These are phyloP conservation scores for Cavia porcellus DNA, from an alignment of 2,113 vertebrate genomes.

Conservation along the genomic window DNA sequence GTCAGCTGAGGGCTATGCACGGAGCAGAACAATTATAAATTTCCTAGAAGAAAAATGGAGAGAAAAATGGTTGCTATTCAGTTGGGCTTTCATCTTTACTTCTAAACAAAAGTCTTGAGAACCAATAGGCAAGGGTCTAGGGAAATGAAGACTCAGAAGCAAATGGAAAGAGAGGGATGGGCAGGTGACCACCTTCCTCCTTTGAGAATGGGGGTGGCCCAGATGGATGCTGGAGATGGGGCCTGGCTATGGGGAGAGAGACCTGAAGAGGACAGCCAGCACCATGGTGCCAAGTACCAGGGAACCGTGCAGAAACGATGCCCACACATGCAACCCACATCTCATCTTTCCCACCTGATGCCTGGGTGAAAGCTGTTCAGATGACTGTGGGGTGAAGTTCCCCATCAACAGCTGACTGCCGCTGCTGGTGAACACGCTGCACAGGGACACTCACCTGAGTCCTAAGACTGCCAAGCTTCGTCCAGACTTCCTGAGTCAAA, in stretches of 20 bases:
- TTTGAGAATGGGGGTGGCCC: background rate
- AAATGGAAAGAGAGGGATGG: background rate
- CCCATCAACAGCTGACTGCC: background rate
- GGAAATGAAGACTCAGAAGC: background rate
- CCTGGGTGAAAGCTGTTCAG: background rate
- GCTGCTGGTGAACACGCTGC: rapidly evolving
- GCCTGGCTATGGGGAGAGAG: rapidly evolving
- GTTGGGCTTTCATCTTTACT: background rate
- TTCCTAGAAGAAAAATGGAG: background rate
- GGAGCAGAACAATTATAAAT: background rate
- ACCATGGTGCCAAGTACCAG: background rate
- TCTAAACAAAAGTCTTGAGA: conserved; percentile 18
- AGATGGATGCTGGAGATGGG: background rate
- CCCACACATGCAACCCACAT: background rate
- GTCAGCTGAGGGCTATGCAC: background rate
- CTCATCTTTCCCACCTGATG: background rate
- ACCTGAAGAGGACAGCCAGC: rapidly evolving
- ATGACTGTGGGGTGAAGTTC: background rate
- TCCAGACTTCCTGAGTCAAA: background rate
- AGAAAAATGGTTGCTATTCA: conserved; percentile 22
- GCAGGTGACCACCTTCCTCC: background rate
- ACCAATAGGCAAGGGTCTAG: background rate
- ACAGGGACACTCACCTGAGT: too few species aligned
- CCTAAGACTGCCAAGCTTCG: background rate
- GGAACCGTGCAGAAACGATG: background rate